phyloP scores from a whole-genome alignment of 2,113 vertebrate species.

The Semnornis frantzii region DNA sequence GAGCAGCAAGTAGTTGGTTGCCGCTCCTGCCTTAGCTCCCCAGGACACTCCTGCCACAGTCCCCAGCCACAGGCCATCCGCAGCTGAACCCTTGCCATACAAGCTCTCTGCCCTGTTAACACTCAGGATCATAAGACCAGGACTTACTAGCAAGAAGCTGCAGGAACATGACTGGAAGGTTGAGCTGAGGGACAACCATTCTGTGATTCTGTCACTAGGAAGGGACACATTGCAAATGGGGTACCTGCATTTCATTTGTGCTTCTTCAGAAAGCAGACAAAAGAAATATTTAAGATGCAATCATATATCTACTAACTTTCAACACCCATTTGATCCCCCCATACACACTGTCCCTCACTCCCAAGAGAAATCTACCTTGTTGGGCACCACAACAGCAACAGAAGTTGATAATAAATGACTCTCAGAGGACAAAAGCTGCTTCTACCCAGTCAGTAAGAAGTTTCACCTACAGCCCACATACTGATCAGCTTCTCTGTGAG shows the following conservation, averaged over 20 bases:
- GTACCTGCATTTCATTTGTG: background rate
- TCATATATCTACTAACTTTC: accelerated
- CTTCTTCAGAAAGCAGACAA: background rate
- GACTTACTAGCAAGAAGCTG: background rate
- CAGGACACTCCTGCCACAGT: background rate
- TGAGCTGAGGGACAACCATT: background rate
- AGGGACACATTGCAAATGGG: accelerated
- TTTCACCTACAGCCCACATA: background rate
- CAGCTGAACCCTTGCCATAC: accelerated
- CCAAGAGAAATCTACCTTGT: background rate
- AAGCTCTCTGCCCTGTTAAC: background rate
- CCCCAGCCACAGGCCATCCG: background rate
- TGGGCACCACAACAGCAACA: background rate
- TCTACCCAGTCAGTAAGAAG: background rate
- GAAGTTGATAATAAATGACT: background rate
- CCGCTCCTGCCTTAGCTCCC: background rate
- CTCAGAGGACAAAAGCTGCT: background rate
- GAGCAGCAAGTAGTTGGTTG: background rate
- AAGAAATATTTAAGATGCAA: background rate
- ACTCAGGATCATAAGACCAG: background rate
- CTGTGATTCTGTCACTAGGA: background rate
- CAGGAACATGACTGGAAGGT: background rate
- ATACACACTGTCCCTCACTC: accelerated
- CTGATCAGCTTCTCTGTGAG: background rate
- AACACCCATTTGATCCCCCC: accelerated